Base-by-base conservation (phyloP, 2,113 vertebrate genomes). In the Saccopteryx leptura region DNA sequence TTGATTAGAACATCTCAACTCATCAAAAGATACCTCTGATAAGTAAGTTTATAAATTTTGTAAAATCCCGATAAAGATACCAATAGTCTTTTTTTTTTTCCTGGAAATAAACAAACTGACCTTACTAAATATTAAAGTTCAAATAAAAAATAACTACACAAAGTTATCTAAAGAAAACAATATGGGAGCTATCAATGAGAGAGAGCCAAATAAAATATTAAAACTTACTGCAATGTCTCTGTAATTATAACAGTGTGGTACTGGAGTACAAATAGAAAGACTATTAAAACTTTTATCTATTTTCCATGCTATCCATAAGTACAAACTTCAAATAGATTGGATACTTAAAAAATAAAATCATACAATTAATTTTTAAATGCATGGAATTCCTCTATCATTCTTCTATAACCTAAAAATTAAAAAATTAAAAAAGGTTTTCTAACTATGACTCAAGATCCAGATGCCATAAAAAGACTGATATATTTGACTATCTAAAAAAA, bases 391-490 rank as follows among this genome's bases (percentile, higher is more conserved):
- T 72, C 31, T 80, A 46, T 63, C 76, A 81, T 56, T 90, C 71
- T 68, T 92, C 31, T 24, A 81, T 65, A 60, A 79, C 9, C 18
- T 80, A 12, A 78, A 18, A 21, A 17, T 33, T 60, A 68, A 85
- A 12, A 78, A 18, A 21, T 13, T 33, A 66, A 68, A 85, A 93
- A 94, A 76, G 9, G 4, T 17, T 93, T 94, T 66, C 21, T 61
- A 83, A 82, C 50, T 61, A 33, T 76, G 50, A 95, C 60, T 82
- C 19, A 69, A 95, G 76, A 93, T 78, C 69, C 65, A 92, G 24
- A 68, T 61, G 33, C 2, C 69, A 58, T 52, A 18, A 75, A 56
- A 81, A n/a, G 11, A 68, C 9, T 76, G 39, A 81, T 65, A 52
- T 87, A 75, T 80, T 50, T 65, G 15, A 81, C 5, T 61, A 74